A percentile compares a stretch with the other conserved stretches of the same genome.
These are phyloP conservation scores for Dryococelus australis DNA, from an alignment of 2,888 invertebrate genomes.

Conservation along the genomic window DNA sequence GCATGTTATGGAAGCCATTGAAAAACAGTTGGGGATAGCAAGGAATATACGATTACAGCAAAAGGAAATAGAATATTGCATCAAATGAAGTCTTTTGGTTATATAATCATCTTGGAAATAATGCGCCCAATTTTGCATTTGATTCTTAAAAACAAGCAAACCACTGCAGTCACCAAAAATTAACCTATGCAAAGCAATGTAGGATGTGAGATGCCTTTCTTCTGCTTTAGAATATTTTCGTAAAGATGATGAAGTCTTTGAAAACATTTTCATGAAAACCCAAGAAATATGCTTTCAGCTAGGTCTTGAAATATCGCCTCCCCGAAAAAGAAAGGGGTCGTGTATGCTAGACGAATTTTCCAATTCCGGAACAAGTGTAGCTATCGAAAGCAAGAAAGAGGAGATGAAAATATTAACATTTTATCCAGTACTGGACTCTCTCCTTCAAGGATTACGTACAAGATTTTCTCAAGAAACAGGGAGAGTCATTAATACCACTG, in stretches of 20 bases:
- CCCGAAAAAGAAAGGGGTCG: background rate
- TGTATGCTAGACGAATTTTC: background rate
- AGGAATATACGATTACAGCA: background rate
- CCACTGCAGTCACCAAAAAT: slow-evolving; percentile 1
- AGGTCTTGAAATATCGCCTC: background rate
- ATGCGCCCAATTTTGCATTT: slow-evolving; percentile 1
- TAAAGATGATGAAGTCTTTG: slow-evolving; percentile 1
- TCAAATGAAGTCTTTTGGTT: slow-evolving; percentile 6
- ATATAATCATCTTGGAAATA: slow-evolving; percentile 1
- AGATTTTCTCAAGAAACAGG: slow-evolving; percentile 22
- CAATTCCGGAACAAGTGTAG: background rate
- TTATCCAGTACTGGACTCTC: slow-evolving; percentile 13
- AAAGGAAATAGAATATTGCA: slow-evolving; percentile 12
- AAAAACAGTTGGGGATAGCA: slow-evolving; percentile 12
- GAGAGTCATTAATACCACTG: background rate
- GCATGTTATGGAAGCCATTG: background rate
- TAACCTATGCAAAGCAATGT: background rate
- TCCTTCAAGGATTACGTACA: slow-evolving; percentile 17
- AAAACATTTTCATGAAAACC: background rate
- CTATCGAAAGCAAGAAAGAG: background rate
- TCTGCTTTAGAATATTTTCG: background rate
- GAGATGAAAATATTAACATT: slow-evolving; percentile 9
- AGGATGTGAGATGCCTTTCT: background rate
- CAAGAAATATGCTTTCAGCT: background rate
- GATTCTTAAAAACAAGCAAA: background rate